These are phyloP conservation scores for Heliconius ismenius DNA, from an alignment of 2,888 invertebrate genomes.

Conservation along the genomic window DNA sequence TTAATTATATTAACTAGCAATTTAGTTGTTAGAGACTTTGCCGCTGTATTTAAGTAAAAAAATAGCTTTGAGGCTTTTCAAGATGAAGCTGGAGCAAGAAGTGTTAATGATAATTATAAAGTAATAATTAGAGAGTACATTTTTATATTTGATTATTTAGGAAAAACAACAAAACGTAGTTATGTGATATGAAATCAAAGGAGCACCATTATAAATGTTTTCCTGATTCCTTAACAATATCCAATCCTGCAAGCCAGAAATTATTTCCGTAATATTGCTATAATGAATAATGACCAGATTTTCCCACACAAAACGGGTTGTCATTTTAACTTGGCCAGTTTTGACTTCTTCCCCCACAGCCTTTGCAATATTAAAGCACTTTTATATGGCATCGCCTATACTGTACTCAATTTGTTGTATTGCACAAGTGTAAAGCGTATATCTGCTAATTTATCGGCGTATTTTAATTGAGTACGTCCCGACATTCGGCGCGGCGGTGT, in stretches of 20 bases:
- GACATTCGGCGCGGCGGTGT: constrained; percentile 51
- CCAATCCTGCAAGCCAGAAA: not conserved
- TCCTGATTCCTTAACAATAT: not conserved
- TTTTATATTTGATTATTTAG: not conserved
- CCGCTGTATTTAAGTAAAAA: constrained; percentile 8
- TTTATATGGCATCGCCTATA: not conserved
- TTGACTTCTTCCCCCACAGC: no score
- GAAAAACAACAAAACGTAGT: not conserved
- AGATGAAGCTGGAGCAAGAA: not conserved
- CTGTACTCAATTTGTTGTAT: constrained; percentile 20
- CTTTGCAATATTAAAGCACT: not conserved
- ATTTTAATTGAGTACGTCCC: constrained; percentile 74
- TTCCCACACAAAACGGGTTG: not conserved
- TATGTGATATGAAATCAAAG: not conserved
- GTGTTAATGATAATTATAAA: not conserved
- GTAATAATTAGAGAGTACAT: not conserved
- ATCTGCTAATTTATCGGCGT: constrained; percentile 72
- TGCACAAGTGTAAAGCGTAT: constrained; percentile 32
- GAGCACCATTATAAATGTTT: not conserved
- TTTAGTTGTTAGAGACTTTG: constrained; percentile 7
- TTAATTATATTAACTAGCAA: constrained; percentile 27
- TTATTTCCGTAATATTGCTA: not conserved
- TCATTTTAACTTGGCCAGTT: not conserved
- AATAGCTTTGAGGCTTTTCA: not conserved
- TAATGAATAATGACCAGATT: not conserved